phyloP scores from a whole-genome alignment of 1,140 invertebrate genomes.

The Ditylenchus dipsaci region DNA sequence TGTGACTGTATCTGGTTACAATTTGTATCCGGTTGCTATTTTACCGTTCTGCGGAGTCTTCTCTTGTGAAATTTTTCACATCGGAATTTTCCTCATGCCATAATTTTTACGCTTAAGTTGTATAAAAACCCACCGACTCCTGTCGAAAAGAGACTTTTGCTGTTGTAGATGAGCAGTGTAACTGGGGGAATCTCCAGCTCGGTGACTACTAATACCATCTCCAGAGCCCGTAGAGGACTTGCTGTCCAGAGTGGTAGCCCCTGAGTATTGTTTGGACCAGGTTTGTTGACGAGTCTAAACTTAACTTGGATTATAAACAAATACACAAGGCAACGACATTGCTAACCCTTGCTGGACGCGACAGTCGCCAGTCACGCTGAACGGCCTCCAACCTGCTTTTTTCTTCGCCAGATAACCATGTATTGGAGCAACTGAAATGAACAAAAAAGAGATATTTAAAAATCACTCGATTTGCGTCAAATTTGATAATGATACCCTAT shows the following conservation, averaged over 20 bases:
- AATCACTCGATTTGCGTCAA: too few species aligned
- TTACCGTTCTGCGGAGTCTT: too few species aligned
- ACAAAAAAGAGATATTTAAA: not conserved
- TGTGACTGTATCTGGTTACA: too few species aligned
- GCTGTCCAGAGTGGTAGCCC: not conserved
- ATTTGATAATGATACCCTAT: too few species aligned
- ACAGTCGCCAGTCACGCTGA: slow-evolving; percentile 55
- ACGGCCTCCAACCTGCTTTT: slow-evolving; percentile 54
- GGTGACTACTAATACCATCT: not conserved
- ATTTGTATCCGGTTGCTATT: too few species aligned
- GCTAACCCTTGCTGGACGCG: slow-evolving; percentile 43
- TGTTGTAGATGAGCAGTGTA: not conserved
- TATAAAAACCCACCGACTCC: slow-evolving; percentile 23
- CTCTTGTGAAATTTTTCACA: too few species aligned
- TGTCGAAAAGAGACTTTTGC: slow-evolving; percentile 36
- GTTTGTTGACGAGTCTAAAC: slow-evolving; percentile 22
- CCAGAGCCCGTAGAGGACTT: not conserved
- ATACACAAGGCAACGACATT: slow-evolving; percentile 6
- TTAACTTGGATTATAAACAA: not conserved
- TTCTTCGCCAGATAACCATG: slow-evolving; percentile 48
- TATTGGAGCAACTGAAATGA: slow-evolving; percentile 27
- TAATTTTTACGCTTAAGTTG: too few species aligned
- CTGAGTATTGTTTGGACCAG: slow-evolving; percentile 27
- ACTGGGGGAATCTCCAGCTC: not conserved
- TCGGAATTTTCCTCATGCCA: too few species aligned